Conservation (phyloP, 1,140 invertebrate species). For the Orussus abietinus region DNA sequence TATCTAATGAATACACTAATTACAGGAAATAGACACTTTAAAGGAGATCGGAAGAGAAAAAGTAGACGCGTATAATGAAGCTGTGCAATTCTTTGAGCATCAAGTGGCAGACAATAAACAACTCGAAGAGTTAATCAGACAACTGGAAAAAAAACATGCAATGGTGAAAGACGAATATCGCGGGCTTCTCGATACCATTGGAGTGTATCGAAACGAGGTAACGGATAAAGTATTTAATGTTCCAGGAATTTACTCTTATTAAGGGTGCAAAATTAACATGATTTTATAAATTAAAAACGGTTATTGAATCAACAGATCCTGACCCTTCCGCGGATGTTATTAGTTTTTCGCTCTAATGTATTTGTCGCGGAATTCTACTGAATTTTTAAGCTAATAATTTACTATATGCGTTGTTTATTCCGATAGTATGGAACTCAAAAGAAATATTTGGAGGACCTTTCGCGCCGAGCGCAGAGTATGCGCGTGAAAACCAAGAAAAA, state of each 20-base stretch:
- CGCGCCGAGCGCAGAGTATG: slow-evolving; percentile 23
- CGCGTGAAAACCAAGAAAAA: slow-evolving; percentile 31
- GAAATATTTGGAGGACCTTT: slow-evolving; percentile 29
- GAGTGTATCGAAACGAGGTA: slow-evolving; percentile 24
- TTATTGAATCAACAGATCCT: too few relatives aligned
- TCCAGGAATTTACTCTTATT: slow-evolving; percentile 2
- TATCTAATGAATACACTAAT: too few relatives aligned
- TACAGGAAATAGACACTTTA: slow-evolving; percentile 38
- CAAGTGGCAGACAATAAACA: slow-evolving; percentile 36
- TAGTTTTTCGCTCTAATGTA: too few relatives aligned
- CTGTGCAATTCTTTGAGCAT: slow-evolving; percentile 37
- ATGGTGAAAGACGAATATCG: slow-evolving; percentile 26
- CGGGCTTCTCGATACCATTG: slow-evolving; percentile 21
- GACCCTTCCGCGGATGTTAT: too few relatives aligned
- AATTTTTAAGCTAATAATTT: not conserved
- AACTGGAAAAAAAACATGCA: slow-evolving; percentile 29
- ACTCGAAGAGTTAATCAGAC: slow-evolving; percentile 28
- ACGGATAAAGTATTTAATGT: slow-evolving; percentile 7
- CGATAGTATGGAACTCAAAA: slow-evolving; percentile 26
- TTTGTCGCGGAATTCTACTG: not conserved
- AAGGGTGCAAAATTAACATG: not conserved
- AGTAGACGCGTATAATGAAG: slow-evolving; percentile 29
- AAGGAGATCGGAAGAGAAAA: slow-evolving; percentile 28
- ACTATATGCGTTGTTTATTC: slow-evolving; percentile 3
- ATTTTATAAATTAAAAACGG: slow-evolving; percentile 2